A percentile compares a stretch with the other conserved stretches of the same genome.
Evolutionary conservation across 2,888 invertebrate species (phyloP).

Genomic region (Euphydryas editha): DNA sequence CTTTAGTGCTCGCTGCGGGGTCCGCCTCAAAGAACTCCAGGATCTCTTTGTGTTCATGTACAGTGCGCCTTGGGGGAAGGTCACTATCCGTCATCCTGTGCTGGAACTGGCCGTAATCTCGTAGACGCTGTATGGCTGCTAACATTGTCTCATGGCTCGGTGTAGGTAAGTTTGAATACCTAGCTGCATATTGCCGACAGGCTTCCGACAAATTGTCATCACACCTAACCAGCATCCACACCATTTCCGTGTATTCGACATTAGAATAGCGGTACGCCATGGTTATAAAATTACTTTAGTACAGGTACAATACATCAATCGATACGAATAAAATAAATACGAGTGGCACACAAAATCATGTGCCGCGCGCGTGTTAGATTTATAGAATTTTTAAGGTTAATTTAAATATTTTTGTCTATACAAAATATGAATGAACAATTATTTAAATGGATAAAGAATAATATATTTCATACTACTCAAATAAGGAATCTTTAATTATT

Average conservation of each 20-base stretch:
- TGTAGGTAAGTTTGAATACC: constrained; percentile 4
- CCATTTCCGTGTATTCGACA: constrained; percentile 6
- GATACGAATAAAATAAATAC: too few species aligned
- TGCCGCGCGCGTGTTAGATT: too few species aligned
- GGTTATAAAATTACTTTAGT: too few species aligned
- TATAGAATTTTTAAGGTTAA: too few species aligned
- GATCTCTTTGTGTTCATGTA: constrained; percentile 6
- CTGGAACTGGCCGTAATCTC: constrained; percentile 12
- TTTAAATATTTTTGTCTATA: too few species aligned
- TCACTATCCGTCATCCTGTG: constrained; percentile 12
- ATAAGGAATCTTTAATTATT: too few species aligned
- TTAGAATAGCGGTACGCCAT: too few species aligned
- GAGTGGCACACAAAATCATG: too few species aligned
- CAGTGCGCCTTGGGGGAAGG: constrained; percentile 6
- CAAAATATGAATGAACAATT: too few species aligned
- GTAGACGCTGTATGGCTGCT: constrained; percentile 14
- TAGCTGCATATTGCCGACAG: neutral
- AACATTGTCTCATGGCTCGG: constrained; percentile 13
- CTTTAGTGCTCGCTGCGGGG: constrained; percentile 16
- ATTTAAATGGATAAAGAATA: too few species aligned
- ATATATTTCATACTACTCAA: too few species aligned
- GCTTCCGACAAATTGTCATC: constrained; percentile 2
- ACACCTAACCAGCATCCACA: neutral
- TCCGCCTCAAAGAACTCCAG: constrained; percentile 7
- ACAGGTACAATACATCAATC: too few species aligned